Evolutionary conservation across 2,113 vertebrate species (phyloP).

Genomic region (Nymphicus hollandicus): DNA sequence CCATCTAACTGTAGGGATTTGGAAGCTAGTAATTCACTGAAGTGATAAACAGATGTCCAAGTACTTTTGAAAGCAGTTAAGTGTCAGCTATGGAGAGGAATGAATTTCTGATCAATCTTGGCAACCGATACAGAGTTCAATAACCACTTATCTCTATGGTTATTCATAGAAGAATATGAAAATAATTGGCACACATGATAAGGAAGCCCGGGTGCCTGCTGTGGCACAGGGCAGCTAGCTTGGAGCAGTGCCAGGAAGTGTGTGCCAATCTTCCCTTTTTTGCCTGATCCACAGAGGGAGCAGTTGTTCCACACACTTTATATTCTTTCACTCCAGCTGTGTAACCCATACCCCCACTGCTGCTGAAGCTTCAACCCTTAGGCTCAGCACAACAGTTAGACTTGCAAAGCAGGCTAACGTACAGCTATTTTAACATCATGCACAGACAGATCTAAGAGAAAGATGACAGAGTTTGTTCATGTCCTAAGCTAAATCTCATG

Average conservation of each 20-base stretch:
- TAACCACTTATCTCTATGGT: background rate
- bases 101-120: background rate
- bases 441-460: background rate
- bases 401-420: background rate
- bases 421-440: background rate
- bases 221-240: background rate
- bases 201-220: background rate
- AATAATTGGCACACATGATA: background rate
- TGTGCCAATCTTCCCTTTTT: accelerated
- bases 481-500: background rate
- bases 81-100: background rate
- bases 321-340: background rate
- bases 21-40: background rate
- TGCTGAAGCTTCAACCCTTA: background rate
- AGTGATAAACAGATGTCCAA: background rate
- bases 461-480: background rate
- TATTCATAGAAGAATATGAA: background rate
- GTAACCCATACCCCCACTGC: accelerated
- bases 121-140: background rate
- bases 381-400: background rate
- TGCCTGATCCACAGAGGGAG: background rate
- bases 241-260: background rate
- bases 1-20: background rate
- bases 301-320: background rate
- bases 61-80: background rate